Evolutionary conservation across 1,140 invertebrate genomes (phyloP), one percentile per base, ranked within the genome.

Genomic region (Polypedilum vanderplanki): DNA sequence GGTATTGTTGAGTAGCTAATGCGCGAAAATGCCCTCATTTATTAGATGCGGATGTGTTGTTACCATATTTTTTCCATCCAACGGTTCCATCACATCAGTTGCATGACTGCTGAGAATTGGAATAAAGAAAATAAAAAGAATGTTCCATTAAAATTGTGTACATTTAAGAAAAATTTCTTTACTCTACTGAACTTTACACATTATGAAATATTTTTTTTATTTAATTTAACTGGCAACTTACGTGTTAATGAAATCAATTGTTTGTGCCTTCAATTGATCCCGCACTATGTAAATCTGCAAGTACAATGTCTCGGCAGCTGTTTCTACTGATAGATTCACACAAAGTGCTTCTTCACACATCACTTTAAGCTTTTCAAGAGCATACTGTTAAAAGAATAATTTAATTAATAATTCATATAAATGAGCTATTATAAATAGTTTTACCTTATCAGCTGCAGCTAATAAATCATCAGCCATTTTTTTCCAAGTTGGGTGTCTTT

Each of bases 171-270:
- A 33, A 33, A 33, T 33, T 33, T 33, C 24, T 33, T 33, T 33
- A 33, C 24, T 33, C 24, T 33, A 5, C 24, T 33, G 24, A 33
- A 3, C 24, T 33, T 33, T 33, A 33, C 24, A 5, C 24, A 33
- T 33, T 33, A 33, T 33, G 24, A 33, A 33, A 33, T 33, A 33
- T 33, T 33, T 33, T 3, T 1, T 5, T 12, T 3, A 15, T 9
- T 57, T n/a, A 9, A 46, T 57, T 12, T 57, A n/a, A 12, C 12
- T n/a, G n/a, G 24, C 17, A 78, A 89, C 93, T 91, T 84, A 98
- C 95, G 95, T 97, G 85, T 98, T 99, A 80, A 99, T 98, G 85
- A 97, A 99, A 85, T 99, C 97, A 82, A 99, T 98, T 78, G 96
- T 96, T 87, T 98, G 96, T 79, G 95, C 94, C 87, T 99, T 99